Percentiles rank a stretch among this genome's conserved stretches.
Evolutionary conservation across 64 coral and sea anemone genomes (phyloP).

Genomic region (Stichodactyla mertensii): DNA sequence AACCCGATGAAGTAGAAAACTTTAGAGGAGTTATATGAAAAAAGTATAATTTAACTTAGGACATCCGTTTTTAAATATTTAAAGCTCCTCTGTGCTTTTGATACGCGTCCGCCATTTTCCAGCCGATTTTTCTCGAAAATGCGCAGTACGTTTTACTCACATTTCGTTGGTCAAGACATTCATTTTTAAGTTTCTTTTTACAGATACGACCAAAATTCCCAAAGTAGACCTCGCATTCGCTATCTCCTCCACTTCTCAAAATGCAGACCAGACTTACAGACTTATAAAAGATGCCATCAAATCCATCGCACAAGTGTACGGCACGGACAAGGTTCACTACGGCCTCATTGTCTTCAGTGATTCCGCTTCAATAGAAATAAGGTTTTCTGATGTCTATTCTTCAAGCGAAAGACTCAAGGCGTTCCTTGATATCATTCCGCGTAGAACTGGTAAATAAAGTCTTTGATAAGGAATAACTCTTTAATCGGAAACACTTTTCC

Average conservation of each 20-base stretch:
- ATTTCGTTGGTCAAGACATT: too few relatives aligned
- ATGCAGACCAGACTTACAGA: constrained; percentile 22
- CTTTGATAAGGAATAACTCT: too few relatives aligned
- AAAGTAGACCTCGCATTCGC: constrained; percentile 48
- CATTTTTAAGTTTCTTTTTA: background rate
- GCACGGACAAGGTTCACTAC: constrained; percentile 42
- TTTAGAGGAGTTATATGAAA: too few relatives aligned
- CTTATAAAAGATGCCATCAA: constrained; percentile 54
- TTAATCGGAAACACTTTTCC: too few relatives aligned
- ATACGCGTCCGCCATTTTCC: too few relatives aligned
- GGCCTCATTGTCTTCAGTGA: constrained; percentile 59
- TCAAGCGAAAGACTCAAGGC: constrained; percentile 38
- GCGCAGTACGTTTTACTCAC: too few relatives aligned
- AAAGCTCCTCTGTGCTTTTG: too few relatives aligned
- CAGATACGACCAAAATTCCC: constrained; percentile 20
- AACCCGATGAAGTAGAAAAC: too few relatives aligned
- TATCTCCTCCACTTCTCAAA: constrained; percentile 19
- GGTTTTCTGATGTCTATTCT: constrained; percentile 29
- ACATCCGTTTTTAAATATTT: too few relatives aligned
- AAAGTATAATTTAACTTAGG: too few relatives aligned
- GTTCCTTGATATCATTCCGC: constrained; percentile 23
- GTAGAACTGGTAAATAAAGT: constrained; percentile 7
- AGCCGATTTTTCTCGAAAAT: too few relatives aligned
- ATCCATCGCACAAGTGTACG: constrained; percentile 22
- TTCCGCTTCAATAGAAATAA: constrained; percentile 34